A percentile compares a stretch with the other conserved stretches of the same genome.
phyloP scores from a whole-genome alignment of 2,888 invertebrate species.

The Kryphioiulus occultus region DNA sequence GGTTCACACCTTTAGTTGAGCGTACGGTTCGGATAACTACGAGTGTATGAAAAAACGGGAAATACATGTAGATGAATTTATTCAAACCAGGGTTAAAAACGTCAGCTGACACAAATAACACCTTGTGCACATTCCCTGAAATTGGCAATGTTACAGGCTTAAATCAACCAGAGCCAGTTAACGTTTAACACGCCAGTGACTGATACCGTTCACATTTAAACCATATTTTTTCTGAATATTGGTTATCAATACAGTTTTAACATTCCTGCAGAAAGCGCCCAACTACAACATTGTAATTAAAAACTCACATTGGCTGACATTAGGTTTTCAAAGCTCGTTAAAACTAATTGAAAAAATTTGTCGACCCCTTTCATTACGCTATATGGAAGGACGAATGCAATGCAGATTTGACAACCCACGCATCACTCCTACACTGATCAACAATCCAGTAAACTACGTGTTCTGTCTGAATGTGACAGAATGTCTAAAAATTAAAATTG shows the following conservation, averaged over 20 bases:
- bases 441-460: no score
- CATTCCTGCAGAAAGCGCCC: background rate
- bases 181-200: background rate
- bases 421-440: no score
- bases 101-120: background rate
- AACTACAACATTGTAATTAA: background rate
- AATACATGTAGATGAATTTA: background rate
- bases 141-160: background rate
- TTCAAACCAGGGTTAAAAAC: background rate
- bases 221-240: background rate
- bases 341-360: no score
- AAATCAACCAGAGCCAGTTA: background rate
- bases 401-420: no score
- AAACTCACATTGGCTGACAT: no score
- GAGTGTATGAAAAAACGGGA: background rate
- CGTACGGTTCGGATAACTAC: background rate
- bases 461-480: no score
- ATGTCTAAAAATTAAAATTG: no score
- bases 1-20: background rate
- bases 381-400: no score
- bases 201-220: background rate
- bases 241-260: background rate
- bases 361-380: no score
- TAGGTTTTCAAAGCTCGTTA: no score
- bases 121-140: background rate